These are phyloP conservation scores for Microctonus aethiopoides DNA, from an alignment of 2,888 invertebrate genomes.

Conservation along the genomic window DNA sequence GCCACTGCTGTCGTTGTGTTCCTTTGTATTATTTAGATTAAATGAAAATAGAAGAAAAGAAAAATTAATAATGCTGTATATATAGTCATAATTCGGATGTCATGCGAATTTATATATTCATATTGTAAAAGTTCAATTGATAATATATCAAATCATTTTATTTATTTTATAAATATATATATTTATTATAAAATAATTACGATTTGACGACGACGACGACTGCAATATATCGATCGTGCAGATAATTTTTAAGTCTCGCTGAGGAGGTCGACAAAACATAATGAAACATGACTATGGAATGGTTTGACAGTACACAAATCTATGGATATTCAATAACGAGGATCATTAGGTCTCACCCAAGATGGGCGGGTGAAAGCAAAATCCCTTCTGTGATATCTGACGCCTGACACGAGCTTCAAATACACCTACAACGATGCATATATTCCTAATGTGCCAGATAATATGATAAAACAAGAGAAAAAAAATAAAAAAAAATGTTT, in stretches of 20 bases:
- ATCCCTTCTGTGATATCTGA: slow-evolving; percentile 57
- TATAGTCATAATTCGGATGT: too few relatives aligned
- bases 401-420: slow-evolving; percentile 61
- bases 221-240: slow-evolving; percentile 53
- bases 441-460: slow-evolving; percentile 7
- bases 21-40: slow-evolving; percentile 28
- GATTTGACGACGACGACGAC: too few relatives aligned
- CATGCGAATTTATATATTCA: too few relatives aligned
- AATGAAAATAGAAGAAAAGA: not conserved
- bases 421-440: slow-evolving; percentile 47
- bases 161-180: slow-evolving; percentile 42
- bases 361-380: slow-evolving; percentile 33
- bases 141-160: not conserved
- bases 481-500: too few relatives aligned
- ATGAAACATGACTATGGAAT: slow-evolving; percentile 20
- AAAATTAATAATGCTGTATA: too few relatives aligned
- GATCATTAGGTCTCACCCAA: slow-evolving; percentile 55
- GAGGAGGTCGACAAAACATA: slow-evolving; percentile 46
- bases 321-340: slow-evolving; percentile 63
- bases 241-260: slow-evolving; percentile 48
- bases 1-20: slow-evolving; percentile 8
- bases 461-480: not conserved
- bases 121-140: too few relatives aligned
- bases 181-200: too few relatives aligned
- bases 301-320: slow-evolving; percentile 57